Conservation (phyloP, 2,888 invertebrate genomes). For the Chymomyza amoena region DNA sequence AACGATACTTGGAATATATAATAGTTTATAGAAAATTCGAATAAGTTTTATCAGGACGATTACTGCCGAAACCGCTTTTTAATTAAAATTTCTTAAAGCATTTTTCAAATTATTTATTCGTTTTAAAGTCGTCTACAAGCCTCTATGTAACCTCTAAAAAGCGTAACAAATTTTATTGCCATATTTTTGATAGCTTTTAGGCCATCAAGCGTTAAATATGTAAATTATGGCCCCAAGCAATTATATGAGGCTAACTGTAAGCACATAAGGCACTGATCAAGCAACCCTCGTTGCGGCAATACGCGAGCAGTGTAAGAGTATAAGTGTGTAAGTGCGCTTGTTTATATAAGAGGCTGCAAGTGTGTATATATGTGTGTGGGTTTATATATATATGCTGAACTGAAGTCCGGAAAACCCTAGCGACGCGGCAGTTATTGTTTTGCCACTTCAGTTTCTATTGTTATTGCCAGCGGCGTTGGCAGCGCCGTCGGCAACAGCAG, state of each 20-base stretch:
- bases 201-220: neutral
- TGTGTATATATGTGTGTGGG: constrained; percentile 20
- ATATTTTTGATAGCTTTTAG: neutral
- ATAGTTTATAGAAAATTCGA: too few relatives aligned
- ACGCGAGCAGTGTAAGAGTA: constrained; percentile 10
- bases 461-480: constrained; percentile 56
- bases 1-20: too few relatives aligned
- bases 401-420: constrained; percentile 61
- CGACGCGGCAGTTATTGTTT: constrained; percentile 71
- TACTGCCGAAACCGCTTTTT: too few relatives aligned
- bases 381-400: constrained; percentile 32
- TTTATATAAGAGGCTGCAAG: constrained; percentile 9
- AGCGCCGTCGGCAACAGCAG: constrained; percentile 2
- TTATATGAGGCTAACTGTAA: neutral
- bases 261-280: constrained; percentile 8
- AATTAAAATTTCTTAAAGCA: too few relatives aligned
- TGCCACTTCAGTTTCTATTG: constrained; percentile 72
- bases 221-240: neutral
- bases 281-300: constrained; percentile 18
- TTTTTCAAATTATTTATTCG: too few relatives aligned
- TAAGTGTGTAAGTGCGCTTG: neutral
- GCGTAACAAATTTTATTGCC: neutral
- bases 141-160: too few relatives aligned
- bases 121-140: neutral
- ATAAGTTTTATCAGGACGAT: too few relatives aligned